Percentiles rank a stretch among this genome's conserved stretches.
These are phyloP conservation scores for Gibbula magus DNA, from an alignment of 2,888 invertebrate genomes.

Conservation along the genomic window DNA sequence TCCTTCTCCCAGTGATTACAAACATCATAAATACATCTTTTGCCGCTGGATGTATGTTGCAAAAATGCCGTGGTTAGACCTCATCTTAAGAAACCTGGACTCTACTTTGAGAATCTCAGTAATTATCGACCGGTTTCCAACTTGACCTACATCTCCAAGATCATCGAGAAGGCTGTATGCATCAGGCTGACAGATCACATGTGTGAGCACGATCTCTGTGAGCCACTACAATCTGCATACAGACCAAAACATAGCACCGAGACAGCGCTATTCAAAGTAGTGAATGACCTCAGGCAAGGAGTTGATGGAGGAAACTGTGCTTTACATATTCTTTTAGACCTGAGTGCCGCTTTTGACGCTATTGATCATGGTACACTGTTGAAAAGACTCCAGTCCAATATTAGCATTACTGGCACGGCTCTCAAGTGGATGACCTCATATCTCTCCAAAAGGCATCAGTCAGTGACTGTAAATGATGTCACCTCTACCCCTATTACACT, in stretches of 20 bases:
- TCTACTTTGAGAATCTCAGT: background rate
- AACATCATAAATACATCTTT: background rate
- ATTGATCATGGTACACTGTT: too few species aligned
- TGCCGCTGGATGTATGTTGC: background rate
- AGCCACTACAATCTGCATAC: background rate
- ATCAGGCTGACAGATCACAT: background rate
- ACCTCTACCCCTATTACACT: too few species aligned
- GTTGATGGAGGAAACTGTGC: background rate
- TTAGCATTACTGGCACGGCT: too few species aligned
- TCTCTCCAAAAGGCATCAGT: too few species aligned
- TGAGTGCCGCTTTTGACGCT: too few species aligned
- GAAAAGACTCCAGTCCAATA: too few species aligned
- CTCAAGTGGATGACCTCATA: too few species aligned
- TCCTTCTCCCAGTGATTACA: background rate
- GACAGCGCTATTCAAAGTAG: background rate
- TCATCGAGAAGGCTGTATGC: too few species aligned
- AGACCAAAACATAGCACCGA: background rate
- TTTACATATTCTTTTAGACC: too few species aligned
- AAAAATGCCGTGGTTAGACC: background rate
- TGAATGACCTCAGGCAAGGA: background rate
- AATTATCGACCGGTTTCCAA: background rate
- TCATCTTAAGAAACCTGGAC: background rate
- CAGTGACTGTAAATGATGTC: too few species aligned
- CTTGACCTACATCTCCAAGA: too few species aligned
- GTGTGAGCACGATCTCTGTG: background rate